These are phyloP conservation scores for Cygnus olor DNA, from an alignment of 2,797 vertebrate species.

Conservation along the genomic window DNA sequence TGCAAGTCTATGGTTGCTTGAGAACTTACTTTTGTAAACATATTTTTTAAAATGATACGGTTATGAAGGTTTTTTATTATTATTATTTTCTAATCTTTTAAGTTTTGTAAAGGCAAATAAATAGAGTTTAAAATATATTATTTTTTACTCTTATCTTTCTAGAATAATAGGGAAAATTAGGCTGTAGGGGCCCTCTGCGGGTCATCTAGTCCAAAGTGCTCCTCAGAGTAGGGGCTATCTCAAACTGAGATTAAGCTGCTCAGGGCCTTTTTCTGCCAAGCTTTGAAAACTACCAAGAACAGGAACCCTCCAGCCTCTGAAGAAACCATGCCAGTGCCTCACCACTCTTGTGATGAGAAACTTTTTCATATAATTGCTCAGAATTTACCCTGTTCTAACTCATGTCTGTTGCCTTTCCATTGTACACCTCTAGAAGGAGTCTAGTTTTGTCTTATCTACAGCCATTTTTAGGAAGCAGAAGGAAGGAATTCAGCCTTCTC, in stretches of 20 bases:
- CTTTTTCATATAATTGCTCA: background rate
- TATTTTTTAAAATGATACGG: background rate
- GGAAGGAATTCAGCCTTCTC: background rate
- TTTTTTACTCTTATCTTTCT: background rate
- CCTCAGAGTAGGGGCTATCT: background rate
- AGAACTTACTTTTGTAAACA: background rate
- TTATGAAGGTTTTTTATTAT: background rate
- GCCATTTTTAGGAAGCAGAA: background rate
- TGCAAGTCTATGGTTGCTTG: background rate
- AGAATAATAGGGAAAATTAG: background rate
- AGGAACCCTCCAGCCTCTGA: background rate
- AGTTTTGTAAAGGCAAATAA: background rate
- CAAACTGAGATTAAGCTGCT: background rate
- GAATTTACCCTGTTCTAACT: background rate
- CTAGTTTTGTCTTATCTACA: background rate
- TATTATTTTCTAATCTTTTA: background rate
- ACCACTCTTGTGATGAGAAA: background rate
- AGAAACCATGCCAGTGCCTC: background rate
- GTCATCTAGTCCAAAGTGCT: background rate
- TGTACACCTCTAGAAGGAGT: background rate
- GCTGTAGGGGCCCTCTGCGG: background rate
- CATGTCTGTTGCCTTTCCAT: background rate
- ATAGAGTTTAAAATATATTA: rapidly evolving
- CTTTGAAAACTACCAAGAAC: background rate
- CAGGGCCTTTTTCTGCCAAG: background rate